Base-by-base conservation (phyloP, 2,113 vertebrate species). In the Sula dactylatra region DNA sequence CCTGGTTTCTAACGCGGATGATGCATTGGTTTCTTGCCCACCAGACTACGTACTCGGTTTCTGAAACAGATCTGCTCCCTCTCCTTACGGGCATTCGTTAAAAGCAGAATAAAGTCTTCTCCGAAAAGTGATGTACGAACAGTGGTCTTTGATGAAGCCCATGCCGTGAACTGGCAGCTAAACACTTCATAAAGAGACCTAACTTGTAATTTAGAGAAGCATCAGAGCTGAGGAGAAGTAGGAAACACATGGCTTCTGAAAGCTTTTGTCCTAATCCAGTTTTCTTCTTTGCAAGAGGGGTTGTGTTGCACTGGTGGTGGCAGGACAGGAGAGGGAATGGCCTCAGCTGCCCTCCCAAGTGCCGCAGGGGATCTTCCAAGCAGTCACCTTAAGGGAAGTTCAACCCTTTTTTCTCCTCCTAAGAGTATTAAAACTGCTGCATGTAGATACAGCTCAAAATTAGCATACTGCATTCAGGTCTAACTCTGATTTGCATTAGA, bases 1-100 rank as follows among this genome's bases (percentile, higher is more conserved):
- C 40, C 50, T 62, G 45, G 9, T 11, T 34, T 62, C 61, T 19
- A 1, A 2, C 10, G 10, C 0, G 1, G 34, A 3, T 1, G 8
- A 4, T 21, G 18, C 32, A 5, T 34, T 1, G 3, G 9, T 7
- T 44, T 22, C 66, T 71, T 4, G 0, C 74, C 24, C 50, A 3
- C 15, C 54, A 15, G 58, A 3, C 7, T n/a, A 0, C 0, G 0
- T 3, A 5, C 26, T 10, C 0, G 3, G 14, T 1, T 22, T 29
- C 64, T 25, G 25, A 6, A n/a, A 7, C 8, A 10, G 17, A 6
- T 6, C 61, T 6, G 32, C 44, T n/a, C n/a, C 8, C 54, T 26
- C 8, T 29, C 29, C 50, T 29, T 11, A 0, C 5, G 15, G 58
- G 26, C 1, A 1, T 7, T 25, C 1, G 9, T 42, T 21, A 17